phyloP scores from a whole-genome alignment of 2,888 invertebrate species.

The Dicranocentrus wangi region DNA sequence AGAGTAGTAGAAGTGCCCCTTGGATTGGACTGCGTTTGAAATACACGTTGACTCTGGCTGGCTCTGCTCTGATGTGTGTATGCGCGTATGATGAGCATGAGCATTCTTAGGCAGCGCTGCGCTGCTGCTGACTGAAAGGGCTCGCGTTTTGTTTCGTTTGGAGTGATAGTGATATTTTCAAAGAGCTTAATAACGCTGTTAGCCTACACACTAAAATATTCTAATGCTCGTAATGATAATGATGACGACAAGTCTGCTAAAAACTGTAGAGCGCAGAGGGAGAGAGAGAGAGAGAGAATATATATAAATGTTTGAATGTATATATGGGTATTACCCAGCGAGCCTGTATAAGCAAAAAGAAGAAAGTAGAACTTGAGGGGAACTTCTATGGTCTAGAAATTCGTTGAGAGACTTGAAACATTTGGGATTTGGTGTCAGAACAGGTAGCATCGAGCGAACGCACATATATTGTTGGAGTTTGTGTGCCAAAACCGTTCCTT shows the following conservation, averaged over 20 bases:
- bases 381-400: slow-evolving; percentile 72
- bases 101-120: too few species aligned
- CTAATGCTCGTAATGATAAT: neutral
- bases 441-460: slow-evolving; percentile 52
- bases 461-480: neutral
- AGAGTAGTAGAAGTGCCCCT: too few species aligned
- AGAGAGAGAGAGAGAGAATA: neutral
- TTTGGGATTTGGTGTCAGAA: slow-evolving; percentile 72
- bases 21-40: too few species aligned
- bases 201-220: neutral
- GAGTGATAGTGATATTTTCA: slow-evolving; percentile 24
- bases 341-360: slow-evolving; percentile 67
- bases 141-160: neutral
- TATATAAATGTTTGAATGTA: neutral
- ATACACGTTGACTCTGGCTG: too few species aligned
- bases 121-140: too few species aligned
- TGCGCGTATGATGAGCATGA: too few species aligned
- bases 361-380: slow-evolving; percentile 73
- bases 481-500: slow-evolving; percentile 45
- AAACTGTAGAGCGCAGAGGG: too few species aligned
- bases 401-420: slow-evolving; percentile 70
- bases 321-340: neutral
- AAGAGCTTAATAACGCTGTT: neutral
- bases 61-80: too few species aligned
- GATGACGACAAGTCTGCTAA: slow-evolving; percentile 14